A percentile compares a stretch with the other conserved stretches of the same genome.
Evolutionary conservation across 2,797 vertebrate genomes (phyloP).

Genomic region (Lepilemur septentrionalis): DNA sequence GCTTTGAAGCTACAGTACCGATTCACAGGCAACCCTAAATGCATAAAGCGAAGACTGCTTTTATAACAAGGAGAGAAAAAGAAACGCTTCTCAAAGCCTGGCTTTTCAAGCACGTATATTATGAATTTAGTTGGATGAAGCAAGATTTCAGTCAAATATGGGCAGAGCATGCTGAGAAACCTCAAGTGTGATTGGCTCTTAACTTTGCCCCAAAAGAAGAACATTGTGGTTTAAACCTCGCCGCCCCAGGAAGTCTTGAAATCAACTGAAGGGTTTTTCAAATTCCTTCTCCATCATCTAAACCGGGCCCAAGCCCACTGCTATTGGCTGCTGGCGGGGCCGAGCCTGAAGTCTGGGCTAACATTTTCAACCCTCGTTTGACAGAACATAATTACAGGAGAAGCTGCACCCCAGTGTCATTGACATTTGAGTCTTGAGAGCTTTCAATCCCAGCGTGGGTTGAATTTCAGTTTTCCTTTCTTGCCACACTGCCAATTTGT

Average conservation of each 20-base stretch:
- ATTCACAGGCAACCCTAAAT: slow-evolving; percentile 27
- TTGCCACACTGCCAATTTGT: slow-evolving; percentile 47
- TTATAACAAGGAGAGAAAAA: slow-evolving; percentile 47
- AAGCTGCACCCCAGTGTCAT: slow-evolving; percentile 3
- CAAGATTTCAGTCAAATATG: slow-evolving; percentile 80
- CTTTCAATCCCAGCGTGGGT: slow-evolving; percentile 33
- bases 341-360: background rate
- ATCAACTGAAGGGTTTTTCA: slow-evolving; percentile 55
- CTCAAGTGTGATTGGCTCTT: slow-evolving; percentile 60
- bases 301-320: background rate
- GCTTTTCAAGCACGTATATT: slow-evolving; percentile 64
- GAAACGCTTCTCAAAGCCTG: slow-evolving; percentile 41
- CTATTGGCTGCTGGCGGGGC: slow-evolving; percentile 25
- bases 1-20: slow-evolving; percentile 39
- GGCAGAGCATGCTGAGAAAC: slow-evolving; percentile 72
- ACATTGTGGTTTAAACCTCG: slow-evolving; percentile 44
- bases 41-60: slow-evolving; percentile 56
- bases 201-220: slow-evolving; percentile 64
- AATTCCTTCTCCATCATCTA: slow-evolving; percentile 39
- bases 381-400: slow-evolving; percentile 49
- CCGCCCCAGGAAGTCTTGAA: slow-evolving; percentile 61
- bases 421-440: slow-evolving; percentile 50
- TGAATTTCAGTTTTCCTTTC: slow-evolving; percentile 59
- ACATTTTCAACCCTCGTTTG: background rate
- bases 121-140: slow-evolving; percentile 81